These are phyloP conservation scores for Trichonephila clavata DNA, from an alignment of 1,140 invertebrate genomes.

Conservation along the genomic window DNA sequence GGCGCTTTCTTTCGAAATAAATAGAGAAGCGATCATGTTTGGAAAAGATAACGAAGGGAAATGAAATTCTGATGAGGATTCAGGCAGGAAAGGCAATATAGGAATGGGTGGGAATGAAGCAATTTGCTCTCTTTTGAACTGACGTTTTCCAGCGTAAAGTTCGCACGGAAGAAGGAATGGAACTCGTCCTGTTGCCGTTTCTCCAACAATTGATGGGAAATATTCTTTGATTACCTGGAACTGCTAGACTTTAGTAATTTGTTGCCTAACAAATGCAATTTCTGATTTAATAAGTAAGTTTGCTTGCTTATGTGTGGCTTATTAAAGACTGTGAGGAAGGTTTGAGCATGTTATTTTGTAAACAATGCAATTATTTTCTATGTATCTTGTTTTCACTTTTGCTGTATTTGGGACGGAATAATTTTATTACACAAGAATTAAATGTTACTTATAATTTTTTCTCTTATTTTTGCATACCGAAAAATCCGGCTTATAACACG, in stretches of 20 bases:
- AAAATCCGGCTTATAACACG: too few species aligned
- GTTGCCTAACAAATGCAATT: too few species aligned
- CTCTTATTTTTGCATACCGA: too few species aligned
- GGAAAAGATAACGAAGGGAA: constrained; percentile 34
- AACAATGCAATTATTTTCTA: too few species aligned
- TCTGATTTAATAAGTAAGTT: too few species aligned
- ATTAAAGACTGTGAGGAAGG: too few species aligned
- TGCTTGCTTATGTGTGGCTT: too few species aligned
- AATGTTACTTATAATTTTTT: too few species aligned
- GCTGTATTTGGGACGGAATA: too few species aligned
- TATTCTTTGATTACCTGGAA: constrained; percentile 13
- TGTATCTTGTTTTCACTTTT: too few species aligned
- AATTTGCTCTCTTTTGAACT: neutral
- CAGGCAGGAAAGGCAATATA: neutral
- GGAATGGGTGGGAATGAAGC: neutral
- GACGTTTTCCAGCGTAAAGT: neutral
- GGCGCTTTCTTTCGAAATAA: neutral
- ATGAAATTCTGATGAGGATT: constrained; percentile 32
- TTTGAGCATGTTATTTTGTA: too few species aligned
- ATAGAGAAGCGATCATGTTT: neutral
- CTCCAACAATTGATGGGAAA: constrained; percentile 5
- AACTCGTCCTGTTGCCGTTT: neutral
- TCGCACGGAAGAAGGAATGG: neutral
- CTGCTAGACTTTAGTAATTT: neutral
- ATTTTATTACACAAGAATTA: too few species aligned